Evolutionary conservation across 2,113 vertebrate genomes (phyloP).

Genomic region (Phaethornis superciliosus): DNA sequence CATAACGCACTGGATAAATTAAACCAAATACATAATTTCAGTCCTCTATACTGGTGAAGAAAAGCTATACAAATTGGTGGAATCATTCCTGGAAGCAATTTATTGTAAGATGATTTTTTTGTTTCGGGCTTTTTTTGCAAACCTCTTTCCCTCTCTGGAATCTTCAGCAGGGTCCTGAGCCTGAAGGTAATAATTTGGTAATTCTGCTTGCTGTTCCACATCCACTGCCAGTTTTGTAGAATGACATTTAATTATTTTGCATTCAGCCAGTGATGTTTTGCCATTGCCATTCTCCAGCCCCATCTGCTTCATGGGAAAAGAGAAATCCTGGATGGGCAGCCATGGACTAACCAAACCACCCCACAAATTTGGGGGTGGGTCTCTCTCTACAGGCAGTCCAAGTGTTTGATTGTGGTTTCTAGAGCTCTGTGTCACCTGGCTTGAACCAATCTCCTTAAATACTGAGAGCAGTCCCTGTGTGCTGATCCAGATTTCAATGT

Average conservation of each 20-base stretch:
- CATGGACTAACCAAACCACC: neutral
- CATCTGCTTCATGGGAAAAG: neutral
- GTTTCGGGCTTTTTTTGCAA: neutral
- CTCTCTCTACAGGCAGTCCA: neutral
- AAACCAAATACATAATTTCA: neutral
- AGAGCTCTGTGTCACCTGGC: neutral
- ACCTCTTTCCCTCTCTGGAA: neutral
- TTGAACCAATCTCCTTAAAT: neutral
- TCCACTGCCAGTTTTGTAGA: neutral
- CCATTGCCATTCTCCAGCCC: neutral
- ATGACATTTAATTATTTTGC: neutral
- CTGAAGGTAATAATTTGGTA: neutral
- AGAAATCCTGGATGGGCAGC: accelerated
- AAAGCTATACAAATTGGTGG: neutral
- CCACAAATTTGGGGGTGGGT: neutral
- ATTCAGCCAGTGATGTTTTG: neutral
- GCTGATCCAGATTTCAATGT: neutral
- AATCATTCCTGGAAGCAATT: neutral
- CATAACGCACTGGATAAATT: conserved; percentile 2
- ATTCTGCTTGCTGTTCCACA: neutral
- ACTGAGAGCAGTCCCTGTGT: neutral
- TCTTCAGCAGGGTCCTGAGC: neutral
- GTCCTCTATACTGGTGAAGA: neutral
- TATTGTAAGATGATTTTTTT: neutral
- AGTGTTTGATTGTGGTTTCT: accelerated